phyloP scores from a whole-genome alignment of 1,140 invertebrate species.

The Drosophila eugracilis region DNA sequence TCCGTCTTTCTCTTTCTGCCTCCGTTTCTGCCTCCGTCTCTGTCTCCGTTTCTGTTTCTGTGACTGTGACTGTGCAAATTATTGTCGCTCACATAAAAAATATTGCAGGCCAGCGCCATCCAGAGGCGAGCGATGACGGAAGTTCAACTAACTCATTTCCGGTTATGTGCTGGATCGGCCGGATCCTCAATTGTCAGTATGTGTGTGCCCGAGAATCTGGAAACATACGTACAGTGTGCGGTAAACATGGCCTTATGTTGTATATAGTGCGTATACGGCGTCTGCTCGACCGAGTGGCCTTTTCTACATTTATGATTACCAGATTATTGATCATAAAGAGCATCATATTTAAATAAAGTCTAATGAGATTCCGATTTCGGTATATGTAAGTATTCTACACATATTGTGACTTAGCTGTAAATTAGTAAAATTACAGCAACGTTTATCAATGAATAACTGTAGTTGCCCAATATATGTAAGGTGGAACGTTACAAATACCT shows the following conservation, averaged over 20 bases:
- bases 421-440: too few species aligned
- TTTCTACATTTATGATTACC: neutral
- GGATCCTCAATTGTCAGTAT: slow-evolving; percentile 32
- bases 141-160: slow-evolving; percentile 84
- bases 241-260: neutral
- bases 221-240: slow-evolving; percentile 7
- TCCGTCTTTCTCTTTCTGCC: slow-evolving; percentile 29
- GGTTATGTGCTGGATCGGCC: slow-evolving; percentile 70
- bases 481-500: neutral
- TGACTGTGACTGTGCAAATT: slow-evolving; percentile 72
- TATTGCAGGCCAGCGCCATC: slow-evolving; percentile 71
- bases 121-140: slow-evolving; percentile 75
- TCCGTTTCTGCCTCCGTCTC: slow-evolving; percentile 50
- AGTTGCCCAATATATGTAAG: neutral
- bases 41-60: slow-evolving; percentile 61
- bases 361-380: too few species aligned
- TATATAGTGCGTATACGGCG: neutral
- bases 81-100: slow-evolving; percentile 75
- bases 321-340: too few species aligned
- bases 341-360: too few species aligned
- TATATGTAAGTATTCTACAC: too few species aligned
- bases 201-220: slow-evolving; percentile 20
- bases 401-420: neutral
- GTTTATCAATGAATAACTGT: too few species aligned
- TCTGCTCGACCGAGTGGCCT: neutral